Percentiles rank a stretch among this genome's conserved stretches.
These are phyloP conservation scores for Aelia acuminata DNA, from an alignment of 2,888 invertebrate genomes.

Conservation along the genomic window DNA sequence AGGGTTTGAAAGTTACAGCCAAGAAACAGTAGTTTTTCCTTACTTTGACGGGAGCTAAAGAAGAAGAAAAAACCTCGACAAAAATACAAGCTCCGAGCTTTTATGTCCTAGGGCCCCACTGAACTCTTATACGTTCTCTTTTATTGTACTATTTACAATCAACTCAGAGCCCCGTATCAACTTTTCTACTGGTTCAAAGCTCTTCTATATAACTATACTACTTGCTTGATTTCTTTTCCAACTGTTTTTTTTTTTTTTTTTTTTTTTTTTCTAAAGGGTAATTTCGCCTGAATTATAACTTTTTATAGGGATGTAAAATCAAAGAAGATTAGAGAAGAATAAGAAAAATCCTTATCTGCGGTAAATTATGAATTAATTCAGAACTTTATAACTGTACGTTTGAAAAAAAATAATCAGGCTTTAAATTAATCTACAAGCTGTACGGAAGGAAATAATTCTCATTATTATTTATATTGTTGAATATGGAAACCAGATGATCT, in stretches of 20 bases:
- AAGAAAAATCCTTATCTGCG: background rate
- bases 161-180: background rate
- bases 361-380: background rate
- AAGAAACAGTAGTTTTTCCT: background rate
- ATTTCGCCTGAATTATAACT: too few species aligned
- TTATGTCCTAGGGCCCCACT: background rate
- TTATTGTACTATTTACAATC: constrained; percentile 1
- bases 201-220: background rate
- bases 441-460: too few species aligned
- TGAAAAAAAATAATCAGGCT: too few species aligned
- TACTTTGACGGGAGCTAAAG: background rate
- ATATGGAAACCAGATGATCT: too few species aligned
- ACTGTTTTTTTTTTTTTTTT: too few species aligned
- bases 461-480: too few species aligned
- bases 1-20: background rate
- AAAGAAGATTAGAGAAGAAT: background rate
- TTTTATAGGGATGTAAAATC: too few species aligned
- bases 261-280: background rate
- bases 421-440: too few species aligned
- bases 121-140: background rate
- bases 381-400: too few species aligned
- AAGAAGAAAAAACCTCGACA: background rate
- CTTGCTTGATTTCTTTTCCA: too few species aligned
- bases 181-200: background rate
- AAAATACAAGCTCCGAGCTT: background rate